Percentiles rank a stretch among this genome's conserved stretches.
Conservation (phyloP, 2,797 vertebrate genomes). For the Gymnothorax javanicus region DNA sequence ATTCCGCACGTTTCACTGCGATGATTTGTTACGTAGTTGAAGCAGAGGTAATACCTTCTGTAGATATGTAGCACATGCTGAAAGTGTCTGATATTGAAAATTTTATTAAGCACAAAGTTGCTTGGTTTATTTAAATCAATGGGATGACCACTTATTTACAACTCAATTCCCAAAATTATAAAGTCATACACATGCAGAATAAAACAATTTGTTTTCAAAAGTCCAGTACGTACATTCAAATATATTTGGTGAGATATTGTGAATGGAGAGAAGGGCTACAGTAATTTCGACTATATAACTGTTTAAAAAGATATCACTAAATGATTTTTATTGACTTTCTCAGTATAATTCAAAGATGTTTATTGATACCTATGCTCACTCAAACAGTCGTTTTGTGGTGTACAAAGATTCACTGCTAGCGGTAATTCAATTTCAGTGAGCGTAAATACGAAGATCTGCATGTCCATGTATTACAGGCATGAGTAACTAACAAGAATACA, state of each 20-base stretch:
- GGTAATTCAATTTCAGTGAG: background rate
- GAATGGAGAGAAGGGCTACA: background rate
- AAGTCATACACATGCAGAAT: slow-evolving; percentile 8
- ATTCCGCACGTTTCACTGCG: background rate
- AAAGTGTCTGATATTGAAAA: background rate
- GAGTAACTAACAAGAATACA: background rate
- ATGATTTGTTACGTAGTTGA: background rate
- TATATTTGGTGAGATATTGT: background rate
- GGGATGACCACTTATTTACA: background rate
- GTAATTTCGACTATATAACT: background rate
- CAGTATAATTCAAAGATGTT: background rate
- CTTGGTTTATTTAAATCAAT: slow-evolving; percentile 8
- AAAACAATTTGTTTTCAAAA: background rate
- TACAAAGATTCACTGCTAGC: background rate
- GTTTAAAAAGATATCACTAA: background rate
- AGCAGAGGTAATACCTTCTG: background rate
- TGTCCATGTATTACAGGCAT: background rate
- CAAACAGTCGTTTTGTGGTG: background rate
- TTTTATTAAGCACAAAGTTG: background rate
- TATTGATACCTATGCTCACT: background rate
- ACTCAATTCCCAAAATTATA: background rate
- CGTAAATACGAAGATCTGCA: background rate
- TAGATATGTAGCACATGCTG: background rate
- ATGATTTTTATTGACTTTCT: background rate
- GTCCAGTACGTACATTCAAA: background rate